Evolutionary conservation across 2,113 vertebrate genomes (phyloP), one percentile per base, ranked within the genome.

Genomic region (Ranitomeya variabilis): DNA sequence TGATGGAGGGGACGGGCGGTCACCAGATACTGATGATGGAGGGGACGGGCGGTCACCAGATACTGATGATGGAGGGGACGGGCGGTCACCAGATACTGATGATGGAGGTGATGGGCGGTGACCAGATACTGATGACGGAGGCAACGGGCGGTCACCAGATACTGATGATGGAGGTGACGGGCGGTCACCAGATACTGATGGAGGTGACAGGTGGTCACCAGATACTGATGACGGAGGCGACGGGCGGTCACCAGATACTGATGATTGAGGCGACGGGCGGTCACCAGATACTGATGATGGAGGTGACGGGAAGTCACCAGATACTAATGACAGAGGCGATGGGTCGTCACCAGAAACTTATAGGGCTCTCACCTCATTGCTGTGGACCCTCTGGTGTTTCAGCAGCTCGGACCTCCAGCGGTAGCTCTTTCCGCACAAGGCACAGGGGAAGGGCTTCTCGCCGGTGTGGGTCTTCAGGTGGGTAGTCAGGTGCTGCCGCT

Each of bases 391-490:
- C 74, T 84, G 81, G n/a, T 89, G 88, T 76, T 85, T 89, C 14
- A 21, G 45, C 37, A 85, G 74, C 52, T 89, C 83, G 21, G 83
- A 89, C 51, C 82, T 69, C 82, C 83, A 85, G 11, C 82, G 59
- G 73, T 59, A 89, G 60, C 83, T 85, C 77, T 89, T 89, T 6
- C 88, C 88, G 9, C 88, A 89, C 18, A 66, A 19, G 4, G 51
- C 45, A 62, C 88, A 89, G 0, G 88, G 88, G 16, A 85, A 89
- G 6, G 88, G 88, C 23, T 85, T 89, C 51, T 85, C 88, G 5
- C 88, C 88, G 8, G 79, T 88, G 87, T 89, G 81, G 3, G 87
- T 85, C 76, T 89, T 83, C 26, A 79, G 83, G 69, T 89, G 81
- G 45, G 81, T 89, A 71, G 71, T 83, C 71, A 89, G 87, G 45